These are phyloP conservation scores for Caenorhabditis plicata DNA, from an alignment of 2,888 invertebrate genomes.

Conservation along the genomic window DNA sequence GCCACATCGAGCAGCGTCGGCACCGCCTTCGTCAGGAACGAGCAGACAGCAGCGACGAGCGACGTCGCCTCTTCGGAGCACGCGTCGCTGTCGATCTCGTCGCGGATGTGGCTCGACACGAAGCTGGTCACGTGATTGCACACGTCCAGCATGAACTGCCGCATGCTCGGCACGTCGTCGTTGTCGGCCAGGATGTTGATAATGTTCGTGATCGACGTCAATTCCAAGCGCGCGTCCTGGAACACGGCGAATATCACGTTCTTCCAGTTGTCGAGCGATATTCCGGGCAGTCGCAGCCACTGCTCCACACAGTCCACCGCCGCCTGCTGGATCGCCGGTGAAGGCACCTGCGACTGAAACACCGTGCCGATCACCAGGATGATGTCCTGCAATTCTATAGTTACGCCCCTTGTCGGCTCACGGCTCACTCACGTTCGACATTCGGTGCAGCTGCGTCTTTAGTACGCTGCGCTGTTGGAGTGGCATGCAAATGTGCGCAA, in stretches of 20 bases:
- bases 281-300: constrained; percentile 56
- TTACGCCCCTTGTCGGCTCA: neutral
- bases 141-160: constrained; percentile 32
- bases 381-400: constrained; percentile 39
- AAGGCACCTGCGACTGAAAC: constrained; percentile 39
- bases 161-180: constrained; percentile 43
- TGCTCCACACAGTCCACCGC: constrained; percentile 60
- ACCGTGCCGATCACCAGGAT: constrained; percentile 47
- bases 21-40: constrained; percentile 31
- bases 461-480: constrained; percentile 47
- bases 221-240: constrained; percentile 37
- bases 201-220: constrained; percentile 37
- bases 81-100: constrained; percentile 28
- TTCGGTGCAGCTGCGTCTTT: constrained; percentile 46
- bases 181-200: constrained; percentile 44
- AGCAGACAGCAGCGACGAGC: constrained; percentile 37
- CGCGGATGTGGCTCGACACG: constrained; percentile 32
- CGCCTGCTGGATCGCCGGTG: constrained; percentile 49
- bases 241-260: constrained; percentile 37
- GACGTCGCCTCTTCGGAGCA: constrained; percentile 33
- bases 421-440: constrained; percentile 30
- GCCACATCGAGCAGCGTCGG: constrained; percentile 29
- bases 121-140: constrained; percentile 36
- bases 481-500: constrained; percentile 49
- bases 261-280: constrained; percentile 39